phyloP scores from a whole-genome alignment of 2,113 vertebrate species.

The Lates calcarifer region DNA sequence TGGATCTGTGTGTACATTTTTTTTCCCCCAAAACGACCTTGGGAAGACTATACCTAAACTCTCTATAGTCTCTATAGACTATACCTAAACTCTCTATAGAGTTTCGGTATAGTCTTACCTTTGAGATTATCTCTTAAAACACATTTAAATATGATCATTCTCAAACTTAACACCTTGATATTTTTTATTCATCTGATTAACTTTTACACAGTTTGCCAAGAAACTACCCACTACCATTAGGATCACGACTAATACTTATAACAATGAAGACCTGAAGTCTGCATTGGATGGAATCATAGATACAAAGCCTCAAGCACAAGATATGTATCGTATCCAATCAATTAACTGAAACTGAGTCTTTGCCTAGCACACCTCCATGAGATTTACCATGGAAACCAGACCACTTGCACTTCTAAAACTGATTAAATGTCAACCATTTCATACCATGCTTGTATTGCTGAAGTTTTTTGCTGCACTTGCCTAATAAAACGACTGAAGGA shows the following conservation, averaged over 20 bases:
- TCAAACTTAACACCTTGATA: neutral
- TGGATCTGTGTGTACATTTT: neutral
- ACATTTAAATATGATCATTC: neutral
- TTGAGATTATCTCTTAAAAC: conserved; percentile 2
- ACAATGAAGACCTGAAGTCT: neutral
- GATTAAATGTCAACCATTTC: conserved; percentile 36
- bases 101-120: neutral
- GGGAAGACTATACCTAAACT: neutral
- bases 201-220: neutral
- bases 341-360: neutral
- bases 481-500: conserved; percentile 47
- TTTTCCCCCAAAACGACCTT: neutral
- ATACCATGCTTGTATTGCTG: conserved; percentile 7
- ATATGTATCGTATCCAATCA: conserved; percentile 8
- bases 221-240: neutral
- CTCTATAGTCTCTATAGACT: no score
- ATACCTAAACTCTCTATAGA: no score
- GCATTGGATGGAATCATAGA: neutral
- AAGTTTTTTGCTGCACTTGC: conserved; percentile 7
- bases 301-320: neutral
- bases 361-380: neutral
- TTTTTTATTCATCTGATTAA: neutral
- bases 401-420: conserved; percentile 1
- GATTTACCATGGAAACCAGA: conserved; percentile 13
- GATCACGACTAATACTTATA: neutral